phyloP scores from a whole-genome alignment of 2,113 vertebrate species.

The Mobula birostris region DNA sequence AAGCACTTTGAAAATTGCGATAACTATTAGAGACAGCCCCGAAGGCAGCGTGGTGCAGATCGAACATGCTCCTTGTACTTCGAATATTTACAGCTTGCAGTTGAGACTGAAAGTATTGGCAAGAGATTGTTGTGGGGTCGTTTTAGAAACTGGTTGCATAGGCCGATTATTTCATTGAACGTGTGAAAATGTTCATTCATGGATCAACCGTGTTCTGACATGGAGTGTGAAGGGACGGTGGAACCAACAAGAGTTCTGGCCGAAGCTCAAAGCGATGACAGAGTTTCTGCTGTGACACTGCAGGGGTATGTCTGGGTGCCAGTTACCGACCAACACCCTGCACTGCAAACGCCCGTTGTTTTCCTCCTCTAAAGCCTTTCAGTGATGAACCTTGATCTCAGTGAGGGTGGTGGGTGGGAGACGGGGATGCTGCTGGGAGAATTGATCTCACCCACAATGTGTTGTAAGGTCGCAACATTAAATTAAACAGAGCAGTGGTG shows the following conservation, averaged over 20 bases:
- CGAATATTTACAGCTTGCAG: neutral
- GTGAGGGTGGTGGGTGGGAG: neutral
- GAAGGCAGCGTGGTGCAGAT: no score
- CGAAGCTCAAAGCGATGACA: neutral
- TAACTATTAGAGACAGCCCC: neutral
- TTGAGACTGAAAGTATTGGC: neutral
- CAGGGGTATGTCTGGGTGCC: neutral
- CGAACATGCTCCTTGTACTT: neutral
- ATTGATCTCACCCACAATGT: no score
- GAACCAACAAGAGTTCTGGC: neutral
- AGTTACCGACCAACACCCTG: neutral
- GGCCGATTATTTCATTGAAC: neutral
- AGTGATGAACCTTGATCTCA: neutral
- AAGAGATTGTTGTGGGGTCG: neutral
- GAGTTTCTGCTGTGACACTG: neutral
- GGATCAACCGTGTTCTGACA: neutral
- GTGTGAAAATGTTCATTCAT: neutral
- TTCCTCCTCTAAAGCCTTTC: neutral
- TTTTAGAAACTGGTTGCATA: neutral
- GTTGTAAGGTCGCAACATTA: no score
- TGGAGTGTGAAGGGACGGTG: neutral
- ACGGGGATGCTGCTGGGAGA: no score
- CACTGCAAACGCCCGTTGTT: neutral
- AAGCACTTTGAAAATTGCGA: constrained; percentile 16
- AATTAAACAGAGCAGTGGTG: no score